These are phyloP conservation scores for Diachrysia chrysitis DNA, from an alignment of 2,888 invertebrate species.

Conservation along the genomic window DNA sequence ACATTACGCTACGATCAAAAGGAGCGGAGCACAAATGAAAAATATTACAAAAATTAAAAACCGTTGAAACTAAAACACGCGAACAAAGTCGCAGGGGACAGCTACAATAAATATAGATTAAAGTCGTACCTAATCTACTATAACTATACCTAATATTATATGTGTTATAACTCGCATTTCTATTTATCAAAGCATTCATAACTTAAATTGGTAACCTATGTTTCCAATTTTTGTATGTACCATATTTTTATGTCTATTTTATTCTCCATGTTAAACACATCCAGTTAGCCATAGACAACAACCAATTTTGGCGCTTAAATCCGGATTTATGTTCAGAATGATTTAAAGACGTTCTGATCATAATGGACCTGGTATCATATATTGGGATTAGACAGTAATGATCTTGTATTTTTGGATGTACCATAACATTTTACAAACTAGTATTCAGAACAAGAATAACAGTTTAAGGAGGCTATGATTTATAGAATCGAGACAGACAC, in stretches of 20 bases:
- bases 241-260: neutral
- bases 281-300: neutral
- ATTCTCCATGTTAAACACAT: neutral
- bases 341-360: conserved; percentile 24
- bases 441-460: conserved; percentile 6
- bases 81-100: no score
- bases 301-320: conserved; percentile 31
- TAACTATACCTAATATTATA: no score
- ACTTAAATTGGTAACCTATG: no score
- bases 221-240: neutral
- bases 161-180: no score
- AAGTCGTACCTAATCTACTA: no score
- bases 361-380: conserved; percentile 24
- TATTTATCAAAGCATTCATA: no score
- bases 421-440: conserved; percentile 16
- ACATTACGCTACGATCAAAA: no score
- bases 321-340: conserved; percentile 28
- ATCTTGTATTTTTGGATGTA: conserved; percentile 19
- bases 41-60: no score
- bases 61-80: no score
- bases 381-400: conserved; percentile 20
- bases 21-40: no score
- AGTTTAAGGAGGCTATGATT: conserved; percentile 1
- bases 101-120: no score
- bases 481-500: neutral